Percentiles rank a stretch among this genome's conserved stretches.
Evolutionary conservation across 2,113 vertebrate genomes (phyloP).

Genomic region (Nibea coibor): DNA sequence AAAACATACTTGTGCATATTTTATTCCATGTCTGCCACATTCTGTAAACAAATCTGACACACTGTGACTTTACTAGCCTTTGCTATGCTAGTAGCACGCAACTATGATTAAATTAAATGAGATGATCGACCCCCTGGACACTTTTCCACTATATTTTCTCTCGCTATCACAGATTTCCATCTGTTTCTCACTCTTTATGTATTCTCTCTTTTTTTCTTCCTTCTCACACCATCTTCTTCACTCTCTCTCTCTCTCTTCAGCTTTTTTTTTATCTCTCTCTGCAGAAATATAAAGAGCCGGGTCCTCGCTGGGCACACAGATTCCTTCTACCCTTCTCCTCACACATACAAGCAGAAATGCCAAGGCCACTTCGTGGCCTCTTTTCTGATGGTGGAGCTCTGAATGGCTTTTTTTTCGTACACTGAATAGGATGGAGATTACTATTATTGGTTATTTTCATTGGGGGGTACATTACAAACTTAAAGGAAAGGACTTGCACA

Average conservation of each 20-base stretch:
- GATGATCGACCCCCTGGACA: not conserved
- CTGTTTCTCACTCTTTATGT: not conserved
- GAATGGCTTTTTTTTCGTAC: not conserved
- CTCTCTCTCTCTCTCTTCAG: not conserved
- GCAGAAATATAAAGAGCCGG: not conserved
- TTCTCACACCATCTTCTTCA: conserved; percentile 1
- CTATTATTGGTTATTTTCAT: not conserved
- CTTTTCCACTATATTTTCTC: not conserved
- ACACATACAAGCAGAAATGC: conserved; percentile 19
- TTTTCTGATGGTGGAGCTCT: not conserved
- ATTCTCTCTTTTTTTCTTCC: not conserved
- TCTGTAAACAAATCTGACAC: too few species aligned
- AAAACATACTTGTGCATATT: too few species aligned
- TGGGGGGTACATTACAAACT: not conserved
- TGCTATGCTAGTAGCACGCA: not conserved
- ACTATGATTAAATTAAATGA: not conserved
- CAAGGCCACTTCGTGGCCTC: conserved; percentile 20
- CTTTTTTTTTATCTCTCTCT: not conserved
- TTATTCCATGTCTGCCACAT: too few species aligned
- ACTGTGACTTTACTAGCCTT: too few species aligned
- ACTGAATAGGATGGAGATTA: not conserved
- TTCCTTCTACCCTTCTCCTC: conserved; percentile 1
- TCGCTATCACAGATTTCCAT: not conserved
- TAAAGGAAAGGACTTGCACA: not conserved
- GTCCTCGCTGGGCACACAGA: conserved; percentile 11